Percentiles rank a stretch among this genome's conserved stretches.
Conservation (phyloP, 2,797 vertebrate genomes). For the Sarcoramphus papa region DNA sequence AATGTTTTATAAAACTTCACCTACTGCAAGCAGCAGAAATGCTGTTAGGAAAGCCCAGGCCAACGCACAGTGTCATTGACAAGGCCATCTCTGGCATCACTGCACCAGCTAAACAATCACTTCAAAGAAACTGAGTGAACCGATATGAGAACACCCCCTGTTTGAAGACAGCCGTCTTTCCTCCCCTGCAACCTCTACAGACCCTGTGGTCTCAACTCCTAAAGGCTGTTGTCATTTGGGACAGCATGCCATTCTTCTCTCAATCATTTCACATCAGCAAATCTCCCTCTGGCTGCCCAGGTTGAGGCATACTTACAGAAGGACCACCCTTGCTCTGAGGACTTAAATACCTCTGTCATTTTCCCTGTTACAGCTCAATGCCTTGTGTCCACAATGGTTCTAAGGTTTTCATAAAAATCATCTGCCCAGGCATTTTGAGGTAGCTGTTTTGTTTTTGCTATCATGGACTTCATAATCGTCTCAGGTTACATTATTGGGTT, state of each 20-base stretch:
- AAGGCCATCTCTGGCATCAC: not conserved
- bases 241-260: not conserved
- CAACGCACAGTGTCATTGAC: not conserved
- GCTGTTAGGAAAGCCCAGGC: not conserved
- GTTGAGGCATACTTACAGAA: not conserved
- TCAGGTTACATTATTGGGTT: not conserved
- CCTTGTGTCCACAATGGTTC: not conserved
- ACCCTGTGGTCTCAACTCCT: not conserved
- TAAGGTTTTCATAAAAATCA: not conserved
- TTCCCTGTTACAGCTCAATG: not conserved
- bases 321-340: not conserved
- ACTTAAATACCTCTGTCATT: not conserved
- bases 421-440: not conserved
- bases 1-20: not conserved
- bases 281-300: not conserved
- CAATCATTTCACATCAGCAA: not conserved
- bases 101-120: not conserved
- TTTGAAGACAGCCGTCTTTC: not conserved
- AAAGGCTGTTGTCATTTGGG: not conserved
- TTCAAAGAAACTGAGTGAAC: not conserved
- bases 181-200: not conserved
- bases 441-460: not conserved
- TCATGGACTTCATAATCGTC: not conserved
- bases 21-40: not conserved
- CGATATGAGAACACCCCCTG: not conserved